These are phyloP conservation scores for Hydrotaea diabolus DNA, from an alignment of 2,888 invertebrate genomes.

Conservation along the genomic window DNA sequence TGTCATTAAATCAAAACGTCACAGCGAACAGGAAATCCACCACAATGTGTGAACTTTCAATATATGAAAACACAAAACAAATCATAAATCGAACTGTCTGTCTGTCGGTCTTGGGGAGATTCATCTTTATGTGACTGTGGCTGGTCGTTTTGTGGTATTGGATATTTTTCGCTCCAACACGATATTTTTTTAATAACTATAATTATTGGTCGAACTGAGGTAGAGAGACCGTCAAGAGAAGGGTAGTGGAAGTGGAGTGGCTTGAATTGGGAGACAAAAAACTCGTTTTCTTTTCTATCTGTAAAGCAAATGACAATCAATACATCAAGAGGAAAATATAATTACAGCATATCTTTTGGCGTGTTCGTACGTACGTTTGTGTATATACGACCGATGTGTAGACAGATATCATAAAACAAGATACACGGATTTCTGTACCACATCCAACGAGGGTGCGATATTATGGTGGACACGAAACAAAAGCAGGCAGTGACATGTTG, in stretches of 20 bases:
- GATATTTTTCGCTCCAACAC: slow-evolving; percentile 43
- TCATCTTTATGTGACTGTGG: slow-evolving; percentile 35
- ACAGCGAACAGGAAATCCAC: slow-evolving; percentile 53
- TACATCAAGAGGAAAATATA: slow-evolving; percentile 45
- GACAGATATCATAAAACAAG: background rate
- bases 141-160: background rate
- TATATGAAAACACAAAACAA: slow-evolving; percentile 41
- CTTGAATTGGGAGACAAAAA: too few relatives aligned
- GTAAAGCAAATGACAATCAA: slow-evolving; percentile 60
- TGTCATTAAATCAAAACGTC: slow-evolving; percentile 56
- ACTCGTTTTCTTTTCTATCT: slow-evolving; percentile 54
- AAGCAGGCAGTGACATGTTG: background rate
- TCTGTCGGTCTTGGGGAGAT: slow-evolving; percentile 8
- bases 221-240: background rate
- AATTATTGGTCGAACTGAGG: slow-evolving; percentile 44
- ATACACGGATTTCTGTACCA: background rate
- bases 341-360: slow-evolving; percentile 18
- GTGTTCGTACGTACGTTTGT: background rate
- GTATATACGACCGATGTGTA: background rate
- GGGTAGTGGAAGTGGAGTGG: too few relatives aligned
- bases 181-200: slow-evolving; percentile 62
- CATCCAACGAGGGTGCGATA: background rate
- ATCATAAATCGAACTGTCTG: slow-evolving; percentile 57
- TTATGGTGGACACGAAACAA: background rate
- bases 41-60: slow-evolving; percentile 59